A percentile compares a stretch with the other conserved stretches of the same genome.
Conservation (phyloP, 2,113 vertebrate species). For the Antechinus stuartii region DNA sequence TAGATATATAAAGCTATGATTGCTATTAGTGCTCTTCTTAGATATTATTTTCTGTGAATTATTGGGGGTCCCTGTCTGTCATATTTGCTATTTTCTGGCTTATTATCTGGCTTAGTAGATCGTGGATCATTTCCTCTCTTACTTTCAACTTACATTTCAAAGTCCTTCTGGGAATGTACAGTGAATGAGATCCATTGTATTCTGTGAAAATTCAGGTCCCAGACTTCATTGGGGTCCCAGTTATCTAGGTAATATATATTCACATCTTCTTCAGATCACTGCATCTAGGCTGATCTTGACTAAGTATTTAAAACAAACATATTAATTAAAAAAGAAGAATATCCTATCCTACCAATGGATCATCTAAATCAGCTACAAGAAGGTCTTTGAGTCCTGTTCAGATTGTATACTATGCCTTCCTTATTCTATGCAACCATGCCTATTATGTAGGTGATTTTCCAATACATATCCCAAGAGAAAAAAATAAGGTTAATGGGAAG, state of each 20-base stretch:
- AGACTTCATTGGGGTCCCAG: not conserved
- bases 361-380: not conserved
- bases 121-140: conserved; percentile 49
- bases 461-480: not conserved
- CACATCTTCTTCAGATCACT: not conserved
- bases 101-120: too few relatives aligned
- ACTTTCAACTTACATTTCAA: conserved; percentile 62
- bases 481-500: not conserved
- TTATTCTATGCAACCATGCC: not conserved
- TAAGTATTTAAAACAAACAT: not conserved
- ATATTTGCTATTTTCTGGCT: too few relatives aligned
- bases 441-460: not conserved
- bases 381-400: not conserved
- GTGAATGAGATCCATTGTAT: not conserved
- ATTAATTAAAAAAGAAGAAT: too few relatives aligned
- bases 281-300: not conserved
- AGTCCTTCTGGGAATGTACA: conserved; percentile 44
- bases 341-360: not conserved
- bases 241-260: conserved; percentile 42
- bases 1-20: too few relatives aligned
- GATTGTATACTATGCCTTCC: fast-evolving
- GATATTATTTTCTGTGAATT: too few relatives aligned
- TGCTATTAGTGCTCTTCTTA: too few relatives aligned
- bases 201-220: conserved; percentile 51
- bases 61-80: too few relatives aligned